Evolutionary conservation across 37 sponge, comb jelly and placozoan genomes (phyloP), one percentile per base, ranked within the genome.

Genomic region (Spongilla lacustris): DNA sequence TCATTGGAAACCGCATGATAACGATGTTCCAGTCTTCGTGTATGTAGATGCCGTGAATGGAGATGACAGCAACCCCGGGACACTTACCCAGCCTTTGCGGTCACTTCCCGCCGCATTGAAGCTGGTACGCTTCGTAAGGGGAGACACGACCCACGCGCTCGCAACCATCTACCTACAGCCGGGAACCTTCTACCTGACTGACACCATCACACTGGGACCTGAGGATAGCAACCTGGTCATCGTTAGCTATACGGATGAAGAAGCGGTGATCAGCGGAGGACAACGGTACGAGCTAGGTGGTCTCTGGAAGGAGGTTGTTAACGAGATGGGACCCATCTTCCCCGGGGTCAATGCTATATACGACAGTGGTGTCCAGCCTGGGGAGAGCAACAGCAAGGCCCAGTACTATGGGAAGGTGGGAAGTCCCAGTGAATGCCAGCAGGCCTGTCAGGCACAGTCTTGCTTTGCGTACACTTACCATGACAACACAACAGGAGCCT

Each of bases 241-340:
- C 23, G 29, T 71, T 67, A 75, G 84, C 25, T 79, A 85, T 76
- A 66, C 68, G 17, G 48, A 41, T 26, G 81, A 90, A 48, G 19
- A 25, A 24, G 77, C 80, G 46, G 76, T 85, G 11, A 80, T 90
- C 36, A 90, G 90, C 74, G 90, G 90, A 70, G 90, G 86, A 0
- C 84, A 75, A 49, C 41, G 2, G 69, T 90, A 78, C 80, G 49
- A 74, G 32, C 80, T 90, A 21, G n/a, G 26, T 14, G 58, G 58
- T 14, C 58, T 26, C 24, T 87, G 87, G 87, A 81, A 87, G 68
- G 67, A 71, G 35, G 67, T 38, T 69, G 34, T n/a, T 13, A 87
- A 66, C 27, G 70, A 73, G 58, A 81, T 81, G 67, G 74, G 67
- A 28, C 80, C 86, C 25, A 71, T 71, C 9, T n/a, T 30, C 22